Base-by-base conservation (phyloP, 2,797 vertebrate genomes). In the Acanthopagrus latus region DNA sequence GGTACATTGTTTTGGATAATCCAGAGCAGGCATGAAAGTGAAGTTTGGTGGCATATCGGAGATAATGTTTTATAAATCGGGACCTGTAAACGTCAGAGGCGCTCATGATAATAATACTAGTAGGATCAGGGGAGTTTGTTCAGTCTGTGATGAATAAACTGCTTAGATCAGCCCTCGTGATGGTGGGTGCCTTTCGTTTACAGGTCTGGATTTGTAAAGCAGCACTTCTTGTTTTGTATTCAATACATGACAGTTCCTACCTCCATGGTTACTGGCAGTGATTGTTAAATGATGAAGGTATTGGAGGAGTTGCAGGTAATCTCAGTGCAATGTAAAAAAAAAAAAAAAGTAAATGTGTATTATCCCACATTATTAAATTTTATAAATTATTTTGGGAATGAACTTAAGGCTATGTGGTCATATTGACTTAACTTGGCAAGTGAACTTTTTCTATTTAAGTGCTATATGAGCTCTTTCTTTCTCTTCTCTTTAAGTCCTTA, bases 391-490 rank as follows among this genome's bases (percentile, higher is more conserved):
- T 89, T 89, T 93, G 94, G 95, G 92, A 92, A 76, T 33, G 75
- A 93, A 91, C 84, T 92, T 70, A 62, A 82, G 69, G 65, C 55
- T 82, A 91, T 89, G 90, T 84, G 89, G 96, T 96, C 95, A 95
- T 94, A 96, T 96, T 96, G 96, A 96, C 95, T 91, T 76, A 83
- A 87, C 72, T 68, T 83, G 84, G 81, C 83, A 78, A 86, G 72
- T 90, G 58, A 90, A 88, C 65, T 87, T 92, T 38, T 91, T 92
- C 71, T 90, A 91, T 91, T 77, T 91, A 89, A 90, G 80, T 92
- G 84, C 82, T 85, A 69, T 65, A 33, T 60, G 86, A 90, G 74
- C 75, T 84, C 20, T 90, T 82, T 68, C 14, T 90, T 88, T 83
- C 71, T 84, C 51, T 77, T 54, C 70, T 64, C 64, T 65, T 65